Evolutionary conservation across 2,888 invertebrate genomes (phyloP).

Genomic region (Sinopyrophorus schimmeli): DNA sequence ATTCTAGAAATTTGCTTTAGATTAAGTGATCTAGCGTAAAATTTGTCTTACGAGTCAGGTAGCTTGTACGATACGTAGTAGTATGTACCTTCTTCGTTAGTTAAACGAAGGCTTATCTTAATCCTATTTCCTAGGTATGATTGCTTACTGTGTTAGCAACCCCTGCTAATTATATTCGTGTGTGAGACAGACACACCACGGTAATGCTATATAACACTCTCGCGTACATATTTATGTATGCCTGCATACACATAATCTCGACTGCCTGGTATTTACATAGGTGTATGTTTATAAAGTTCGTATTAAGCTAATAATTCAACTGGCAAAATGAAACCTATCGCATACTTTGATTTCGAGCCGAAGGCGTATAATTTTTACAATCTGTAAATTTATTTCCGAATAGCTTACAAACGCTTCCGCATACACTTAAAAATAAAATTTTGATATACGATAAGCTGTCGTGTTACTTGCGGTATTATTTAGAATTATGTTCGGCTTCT

Average conservation of each 20-base stretch:
- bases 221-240: background rate
- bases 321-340: constrained; percentile 12
- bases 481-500: constrained; percentile 25
- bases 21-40: too few species aligned
- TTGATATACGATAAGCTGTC: constrained; percentile 32
- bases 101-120: constrained; percentile 29
- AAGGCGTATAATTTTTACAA: constrained; percentile 11
- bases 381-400: constrained; percentile 22
- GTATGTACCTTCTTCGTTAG: constrained; percentile 22
- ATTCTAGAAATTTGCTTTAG: too few species aligned
- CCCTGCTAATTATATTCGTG: constrained; percentile 28
- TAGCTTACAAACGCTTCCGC: constrained; percentile 21
- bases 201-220: constrained; percentile 12
- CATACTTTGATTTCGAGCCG: too few species aligned
- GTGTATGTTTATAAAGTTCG: constrained; percentile 17
- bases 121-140: constrained; percentile 30
- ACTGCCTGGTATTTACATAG: constrained; percentile 16
- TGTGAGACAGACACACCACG: constrained; percentile 23
- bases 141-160: constrained; percentile 24
- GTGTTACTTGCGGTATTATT: constrained; percentile 26
- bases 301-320: constrained; percentile 12
- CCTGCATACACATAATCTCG: constrained; percentile 14
- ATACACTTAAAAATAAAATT: constrained; percentile 28
- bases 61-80: background rate
- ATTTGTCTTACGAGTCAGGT: background rate